These are phyloP conservation scores for Pachypsylla venusta DNA, from an alignment of 1,140 invertebrate species.

Conservation along the genomic window DNA sequence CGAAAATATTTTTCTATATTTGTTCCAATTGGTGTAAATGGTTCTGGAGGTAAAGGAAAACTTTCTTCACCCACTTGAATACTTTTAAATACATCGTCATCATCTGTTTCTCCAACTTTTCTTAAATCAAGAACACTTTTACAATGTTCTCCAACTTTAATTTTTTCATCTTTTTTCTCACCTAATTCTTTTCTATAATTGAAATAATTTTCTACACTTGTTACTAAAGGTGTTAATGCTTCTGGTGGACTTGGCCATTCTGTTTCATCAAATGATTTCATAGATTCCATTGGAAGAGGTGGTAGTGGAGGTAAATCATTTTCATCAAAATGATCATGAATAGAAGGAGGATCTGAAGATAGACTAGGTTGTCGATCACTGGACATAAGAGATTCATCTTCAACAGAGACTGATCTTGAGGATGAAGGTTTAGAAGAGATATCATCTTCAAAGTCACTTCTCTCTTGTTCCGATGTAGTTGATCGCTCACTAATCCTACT, in stretches of 20 bases:
- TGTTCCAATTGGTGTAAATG: neutral
- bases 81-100: neutral
- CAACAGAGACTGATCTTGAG: constrained; percentile 59
- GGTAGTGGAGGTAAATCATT: constrained; percentile 24
- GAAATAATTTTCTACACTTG: neutral
- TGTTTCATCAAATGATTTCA: constrained; percentile 15
- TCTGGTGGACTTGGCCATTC: neutral
- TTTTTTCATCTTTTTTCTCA: neutral
- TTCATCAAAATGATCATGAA: constrained; percentile 19
- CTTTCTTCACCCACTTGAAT: neutral
- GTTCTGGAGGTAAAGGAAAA: neutral
- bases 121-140: neutral
- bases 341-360: constrained; percentile 54
- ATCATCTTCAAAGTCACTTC: constrained; percentile 60
- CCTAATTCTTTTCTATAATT: neutral
- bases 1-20: neutral
- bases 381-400: constrained; percentile 64
- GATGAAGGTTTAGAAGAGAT: constrained; percentile 57
- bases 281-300: constrained; percentile 19
- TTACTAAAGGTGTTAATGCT: neutral
- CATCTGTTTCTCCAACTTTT: neutral
- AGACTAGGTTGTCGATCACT: constrained; percentile 71
- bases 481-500: constrained; percentile 74
- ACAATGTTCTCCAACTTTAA: neutral
- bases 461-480: constrained; percentile 65